Evolutionary conservation across 2,113 vertebrate genomes (phyloP).

Genomic region (Spizaetus ornatus): DNA sequence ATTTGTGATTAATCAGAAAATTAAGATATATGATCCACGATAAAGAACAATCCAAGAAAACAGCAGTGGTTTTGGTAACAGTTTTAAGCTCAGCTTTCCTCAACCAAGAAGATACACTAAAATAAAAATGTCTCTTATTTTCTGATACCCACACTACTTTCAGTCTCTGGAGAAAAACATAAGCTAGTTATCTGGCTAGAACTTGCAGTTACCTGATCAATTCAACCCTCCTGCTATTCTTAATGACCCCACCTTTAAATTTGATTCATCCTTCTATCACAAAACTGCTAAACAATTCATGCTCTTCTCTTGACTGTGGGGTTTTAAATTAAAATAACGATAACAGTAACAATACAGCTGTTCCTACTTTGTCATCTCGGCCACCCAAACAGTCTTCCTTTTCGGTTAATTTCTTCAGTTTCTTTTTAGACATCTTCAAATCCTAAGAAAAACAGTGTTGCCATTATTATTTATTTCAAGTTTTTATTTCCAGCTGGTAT

Average conservation of each 20-base stretch:
- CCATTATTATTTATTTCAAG: neutral
- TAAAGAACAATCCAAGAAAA: neutral
- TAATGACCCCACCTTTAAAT: neutral
- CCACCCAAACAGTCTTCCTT: slow-evolving; percentile 9
- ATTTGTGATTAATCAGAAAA: neutral
- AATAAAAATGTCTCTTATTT: neutral
- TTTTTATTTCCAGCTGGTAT: neutral
- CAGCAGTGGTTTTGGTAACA: neutral
- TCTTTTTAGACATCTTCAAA: slow-evolving; percentile 59
- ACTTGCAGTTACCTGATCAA: neutral
- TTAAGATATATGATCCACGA: neutral
- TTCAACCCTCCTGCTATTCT: neutral
- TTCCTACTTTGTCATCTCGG: slow-evolving; percentile 48
- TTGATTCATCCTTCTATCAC: neutral
- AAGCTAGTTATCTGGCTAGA: neutral
- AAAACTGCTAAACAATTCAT: neutral
- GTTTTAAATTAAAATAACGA: neutral
- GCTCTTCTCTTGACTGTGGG: neutral
- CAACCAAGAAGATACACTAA: neutral
- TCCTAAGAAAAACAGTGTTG: neutral
- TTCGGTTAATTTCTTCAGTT: slow-evolving; percentile 3
- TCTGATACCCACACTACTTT: neutral
- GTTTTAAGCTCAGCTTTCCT: neutral
- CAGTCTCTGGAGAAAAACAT: neutral
- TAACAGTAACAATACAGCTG: neutral